Conservation (phyloP, 2,797 vertebrate species). For the Cirrhinus mrigala region DNA sequence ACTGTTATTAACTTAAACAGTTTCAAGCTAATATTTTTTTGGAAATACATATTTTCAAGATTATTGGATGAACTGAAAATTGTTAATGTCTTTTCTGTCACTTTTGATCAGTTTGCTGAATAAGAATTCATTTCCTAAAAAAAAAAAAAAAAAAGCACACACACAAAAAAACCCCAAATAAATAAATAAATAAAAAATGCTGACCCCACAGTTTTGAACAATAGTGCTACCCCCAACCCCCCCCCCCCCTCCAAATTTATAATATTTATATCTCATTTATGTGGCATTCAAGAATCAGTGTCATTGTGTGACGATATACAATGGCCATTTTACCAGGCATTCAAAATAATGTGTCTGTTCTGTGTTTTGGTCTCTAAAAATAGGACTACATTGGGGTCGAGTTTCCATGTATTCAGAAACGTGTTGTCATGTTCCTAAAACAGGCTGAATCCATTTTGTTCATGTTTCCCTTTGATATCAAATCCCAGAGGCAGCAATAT, state of each 20-base stretch:
- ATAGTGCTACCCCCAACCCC: too few species aligned
- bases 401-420: conserved; percentile 31
- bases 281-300: conserved; percentile 1
- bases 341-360: neutral
- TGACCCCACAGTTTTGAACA: neutral
- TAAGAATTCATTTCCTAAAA: neutral
- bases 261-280: neutral
- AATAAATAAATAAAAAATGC: too few species aligned
- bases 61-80: neutral
- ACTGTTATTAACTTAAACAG: neutral
- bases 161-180: too few species aligned
- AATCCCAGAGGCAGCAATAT: conserved; percentile 18
- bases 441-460: conserved; percentile 2
- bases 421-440: conserved; percentile 11
- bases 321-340: conserved; percentile 9
- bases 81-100: neutral
- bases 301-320: neutral
- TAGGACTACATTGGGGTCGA: neutral
- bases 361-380: conserved; percentile 24
- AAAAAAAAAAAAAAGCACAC: neutral
- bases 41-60: neutral
- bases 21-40: neutral
- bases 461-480: conserved; percentile 8
- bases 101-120: neutral
- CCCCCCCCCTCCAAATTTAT: too few species aligned